phyloP scores from a whole-genome alignment of 2,113 vertebrate genomes.

The Rattus rattus region DNA sequence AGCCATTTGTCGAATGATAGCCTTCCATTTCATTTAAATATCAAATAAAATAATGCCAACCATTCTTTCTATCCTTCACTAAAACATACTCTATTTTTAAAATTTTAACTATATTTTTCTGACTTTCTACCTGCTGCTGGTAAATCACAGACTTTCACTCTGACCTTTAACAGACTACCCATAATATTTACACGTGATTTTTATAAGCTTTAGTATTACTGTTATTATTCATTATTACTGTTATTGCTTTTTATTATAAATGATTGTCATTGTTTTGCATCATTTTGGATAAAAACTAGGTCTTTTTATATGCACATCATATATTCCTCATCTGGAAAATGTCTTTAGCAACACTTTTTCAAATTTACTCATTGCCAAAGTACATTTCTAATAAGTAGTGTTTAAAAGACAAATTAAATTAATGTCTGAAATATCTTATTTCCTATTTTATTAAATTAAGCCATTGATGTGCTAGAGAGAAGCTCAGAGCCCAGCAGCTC shows the following conservation, averaged over 20 bases:
- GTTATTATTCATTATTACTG: not conserved
- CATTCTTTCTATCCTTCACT: not conserved
- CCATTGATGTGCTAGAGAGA: not conserved
- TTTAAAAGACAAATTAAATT: not conserved
- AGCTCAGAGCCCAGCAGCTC: not conserved
- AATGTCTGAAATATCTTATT: not conserved
- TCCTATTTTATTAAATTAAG: constrained; percentile 2
- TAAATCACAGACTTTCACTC: not conserved
- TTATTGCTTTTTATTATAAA: not conserved
- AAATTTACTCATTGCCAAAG: not conserved
- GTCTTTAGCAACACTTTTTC: not conserved
- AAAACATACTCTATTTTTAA: not conserved
- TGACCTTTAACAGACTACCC: not conserved
- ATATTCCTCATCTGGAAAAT: not conserved
- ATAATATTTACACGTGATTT: not conserved
- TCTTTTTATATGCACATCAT: not conserved
- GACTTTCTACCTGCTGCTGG: not conserved
- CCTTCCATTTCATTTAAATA: constrained; percentile 7
- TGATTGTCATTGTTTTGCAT: not conserved
- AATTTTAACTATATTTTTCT: not conserved
- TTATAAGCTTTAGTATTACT: not conserved
- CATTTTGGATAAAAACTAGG: not conserved
- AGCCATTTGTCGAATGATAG: not conserved
- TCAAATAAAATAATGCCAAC: not conserved
- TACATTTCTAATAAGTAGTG: not conserved